Evolutionary conservation across 2,888 invertebrate genomes (phyloP).

Genomic region (Polydrusus tereticollis): DNA sequence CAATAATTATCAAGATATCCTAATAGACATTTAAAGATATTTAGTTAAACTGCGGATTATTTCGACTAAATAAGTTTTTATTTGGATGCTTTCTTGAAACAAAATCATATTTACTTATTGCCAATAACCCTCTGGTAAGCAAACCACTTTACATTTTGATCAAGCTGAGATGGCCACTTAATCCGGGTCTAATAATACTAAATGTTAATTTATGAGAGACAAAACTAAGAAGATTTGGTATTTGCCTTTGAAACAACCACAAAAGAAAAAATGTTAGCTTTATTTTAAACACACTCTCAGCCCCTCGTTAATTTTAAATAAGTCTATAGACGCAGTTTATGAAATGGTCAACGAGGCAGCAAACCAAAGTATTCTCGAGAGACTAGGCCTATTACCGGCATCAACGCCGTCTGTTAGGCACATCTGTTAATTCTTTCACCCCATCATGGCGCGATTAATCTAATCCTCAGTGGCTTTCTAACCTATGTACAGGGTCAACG

Average conservation of each 20-base stretch:
- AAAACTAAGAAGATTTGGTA: too few species aligned
- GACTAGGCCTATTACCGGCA: conserved; percentile 62
- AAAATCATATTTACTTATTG: too few species aligned
- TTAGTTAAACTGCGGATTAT: too few species aligned
- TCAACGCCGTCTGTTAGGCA: conserved; percentile 68
- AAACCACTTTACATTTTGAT: too few species aligned
- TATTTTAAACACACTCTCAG: not conserved
- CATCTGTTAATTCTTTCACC: conserved; percentile 69
- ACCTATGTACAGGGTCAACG: conserved; percentile 27
- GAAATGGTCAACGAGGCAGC: conserved; percentile 62
- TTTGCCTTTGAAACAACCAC: not conserved
- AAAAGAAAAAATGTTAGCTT: not conserved
- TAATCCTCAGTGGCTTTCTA: conserved; percentile 50
- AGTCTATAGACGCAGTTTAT: conserved; percentile 43
- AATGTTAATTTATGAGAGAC: too few species aligned
- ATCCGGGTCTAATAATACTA: too few species aligned
- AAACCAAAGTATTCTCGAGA: conserved; percentile 62
- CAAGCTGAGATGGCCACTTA: too few species aligned
- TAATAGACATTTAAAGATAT: too few species aligned
- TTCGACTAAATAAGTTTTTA: too few species aligned
- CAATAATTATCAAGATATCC: too few species aligned
- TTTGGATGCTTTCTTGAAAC: too few species aligned
- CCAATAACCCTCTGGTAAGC: too few species aligned
- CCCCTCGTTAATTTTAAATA: conserved; percentile 44
- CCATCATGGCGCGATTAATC: conserved; percentile 60